These are phyloP conservation scores for Ceratoteleas bidentatus DNA, from an alignment of 1,140 invertebrate genomes.

Conservation along the genomic window DNA sequence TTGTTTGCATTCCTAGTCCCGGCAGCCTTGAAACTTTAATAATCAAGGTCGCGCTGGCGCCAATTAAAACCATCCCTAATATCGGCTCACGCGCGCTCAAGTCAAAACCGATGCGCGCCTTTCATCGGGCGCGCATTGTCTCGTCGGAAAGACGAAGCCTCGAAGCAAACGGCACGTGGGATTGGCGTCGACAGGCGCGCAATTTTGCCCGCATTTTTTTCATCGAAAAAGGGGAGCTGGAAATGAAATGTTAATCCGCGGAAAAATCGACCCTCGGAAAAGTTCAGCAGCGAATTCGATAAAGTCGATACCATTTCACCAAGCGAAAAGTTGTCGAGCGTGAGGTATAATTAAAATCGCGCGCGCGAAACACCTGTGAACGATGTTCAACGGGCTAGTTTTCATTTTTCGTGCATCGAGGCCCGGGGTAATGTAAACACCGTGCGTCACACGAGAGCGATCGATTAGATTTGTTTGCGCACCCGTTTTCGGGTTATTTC, in stretches of 20 bases:
- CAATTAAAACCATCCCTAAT: conserved; percentile 51
- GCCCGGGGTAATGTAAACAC: conserved; percentile 20
- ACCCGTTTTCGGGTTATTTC: conserved; percentile 27
- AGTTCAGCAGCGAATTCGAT: too few relatives aligned
- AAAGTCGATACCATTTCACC: not conserved
- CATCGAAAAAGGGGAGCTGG: too few relatives aligned
- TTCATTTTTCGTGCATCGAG: conserved; percentile 4
- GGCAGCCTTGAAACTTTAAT: conserved; percentile 66
- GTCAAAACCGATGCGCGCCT: conserved; percentile 11
- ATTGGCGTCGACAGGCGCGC: not conserved
- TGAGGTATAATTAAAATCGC: too few relatives aligned
- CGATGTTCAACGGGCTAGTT: conserved; percentile 1
- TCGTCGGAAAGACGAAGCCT: conserved; percentile 8
- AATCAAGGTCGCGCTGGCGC: conserved; percentile 57
- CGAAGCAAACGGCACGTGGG: conserved; percentile 1
- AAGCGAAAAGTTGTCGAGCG: not conserved
- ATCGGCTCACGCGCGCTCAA: conserved; percentile 23
- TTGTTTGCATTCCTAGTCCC: conserved; percentile 59
- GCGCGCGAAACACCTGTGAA: conserved; percentile 9
- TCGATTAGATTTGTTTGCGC: conserved; percentile 26
- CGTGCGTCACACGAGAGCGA: conserved; percentile 11
- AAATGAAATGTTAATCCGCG: too few relatives aligned
- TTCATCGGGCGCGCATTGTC: conserved; percentile 25
- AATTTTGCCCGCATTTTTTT: too few relatives aligned
- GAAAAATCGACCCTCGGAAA: too few relatives aligned